phyloP scores from a whole-genome alignment of 2,113 vertebrate species.

The Syngnathoides biaculeatus region DNA sequence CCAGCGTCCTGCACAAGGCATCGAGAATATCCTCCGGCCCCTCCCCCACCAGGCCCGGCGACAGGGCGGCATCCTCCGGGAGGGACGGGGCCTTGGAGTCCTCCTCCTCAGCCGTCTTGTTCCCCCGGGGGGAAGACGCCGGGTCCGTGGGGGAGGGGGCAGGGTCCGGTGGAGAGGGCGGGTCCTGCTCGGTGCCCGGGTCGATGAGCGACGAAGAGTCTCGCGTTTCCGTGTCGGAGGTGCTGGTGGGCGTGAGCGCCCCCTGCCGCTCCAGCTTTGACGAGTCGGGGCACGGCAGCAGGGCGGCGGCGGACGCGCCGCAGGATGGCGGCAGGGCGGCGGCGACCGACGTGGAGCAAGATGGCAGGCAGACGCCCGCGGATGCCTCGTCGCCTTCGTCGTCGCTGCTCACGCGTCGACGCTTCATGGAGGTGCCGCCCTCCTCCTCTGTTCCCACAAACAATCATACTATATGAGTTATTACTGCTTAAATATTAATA shows the following conservation, averaged over 20 bases:
- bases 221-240: slow-evolving; percentile 93
- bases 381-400: slow-evolving; percentile 75
- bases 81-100: slow-evolving; percentile 62
- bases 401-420: slow-evolving; percentile 88
- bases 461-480: not conserved
- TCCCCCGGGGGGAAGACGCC: slow-evolving; percentile 74
- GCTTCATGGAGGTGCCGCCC: slow-evolving; percentile 91
- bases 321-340: slow-evolving; percentile 45
- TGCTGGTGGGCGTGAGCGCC: slow-evolving; percentile 89
- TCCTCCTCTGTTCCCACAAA: slow-evolving; percentile 81
- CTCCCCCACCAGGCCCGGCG: slow-evolving; percentile 77
- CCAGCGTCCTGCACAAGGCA: slow-evolving; percentile 93
- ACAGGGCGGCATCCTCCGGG: slow-evolving; percentile 80
- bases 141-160: slow-evolving; percentile 72
- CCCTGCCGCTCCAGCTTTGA: slow-evolving; percentile 80
- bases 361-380: slow-evolving; percentile 36
- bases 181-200: slow-evolving; percentile 94
- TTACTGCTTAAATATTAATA: no score
- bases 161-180: slow-evolving; percentile 80
- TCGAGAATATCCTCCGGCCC: slow-evolving; percentile 90
- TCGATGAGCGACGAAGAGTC: slow-evolving; percentile 98
- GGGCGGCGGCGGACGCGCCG: slow-evolving; percentile 30
- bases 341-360: slow-evolving; percentile 41
- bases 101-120: slow-evolving; percentile 82
- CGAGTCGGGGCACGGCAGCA: slow-evolving; percentile 62